Conservation (phyloP, 2,888 invertebrate genomes). For the Diplazon laetatorius region DNA sequence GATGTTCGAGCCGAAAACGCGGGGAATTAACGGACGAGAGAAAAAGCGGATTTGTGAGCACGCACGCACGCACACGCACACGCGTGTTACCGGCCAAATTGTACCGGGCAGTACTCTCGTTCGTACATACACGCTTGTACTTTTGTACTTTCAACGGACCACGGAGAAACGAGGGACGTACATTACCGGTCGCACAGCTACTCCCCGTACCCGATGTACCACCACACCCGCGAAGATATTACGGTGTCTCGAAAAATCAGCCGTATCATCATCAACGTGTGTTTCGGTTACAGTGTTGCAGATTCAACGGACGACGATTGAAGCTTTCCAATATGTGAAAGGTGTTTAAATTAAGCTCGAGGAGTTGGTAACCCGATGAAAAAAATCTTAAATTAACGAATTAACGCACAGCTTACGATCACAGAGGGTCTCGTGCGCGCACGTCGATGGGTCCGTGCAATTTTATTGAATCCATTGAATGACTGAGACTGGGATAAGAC, state of each 20-base stretch:
- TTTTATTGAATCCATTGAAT: too few relatives aligned
- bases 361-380: too few relatives aligned
- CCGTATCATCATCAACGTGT: not conserved
- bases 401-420: too few relatives aligned
- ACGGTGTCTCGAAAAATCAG: not conserved
- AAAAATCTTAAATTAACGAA: too few relatives aligned
- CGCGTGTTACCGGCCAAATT: slow-evolving; percentile 27
- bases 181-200: slow-evolving; percentile 11
- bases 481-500: too few relatives aligned
- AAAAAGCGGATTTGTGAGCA: slow-evolving; percentile 5
- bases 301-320: slow-evolving; percentile 1
- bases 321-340: slow-evolving; percentile 12
- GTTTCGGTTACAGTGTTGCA: slow-evolving; percentile 12
- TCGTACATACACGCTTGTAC: slow-evolving; percentile 13
- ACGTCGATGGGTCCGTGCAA: too few relatives aligned
- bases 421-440: too few relatives aligned
- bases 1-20: slow-evolving; percentile 37
- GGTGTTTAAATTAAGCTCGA: not conserved
- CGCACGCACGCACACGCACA: slow-evolving; percentile 23
- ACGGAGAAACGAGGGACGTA: slow-evolving; percentile 11
- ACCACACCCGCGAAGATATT: slow-evolving; percentile 29
- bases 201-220: slow-evolving; percentile 4
- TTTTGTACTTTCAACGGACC: slow-evolving; percentile 9
- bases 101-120: slow-evolving; percentile 15
- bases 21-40: slow-evolving; percentile 41